Evolutionary conservation across 2,888 invertebrate genomes (phyloP).

Genomic region (Euclidia mi): DNA sequence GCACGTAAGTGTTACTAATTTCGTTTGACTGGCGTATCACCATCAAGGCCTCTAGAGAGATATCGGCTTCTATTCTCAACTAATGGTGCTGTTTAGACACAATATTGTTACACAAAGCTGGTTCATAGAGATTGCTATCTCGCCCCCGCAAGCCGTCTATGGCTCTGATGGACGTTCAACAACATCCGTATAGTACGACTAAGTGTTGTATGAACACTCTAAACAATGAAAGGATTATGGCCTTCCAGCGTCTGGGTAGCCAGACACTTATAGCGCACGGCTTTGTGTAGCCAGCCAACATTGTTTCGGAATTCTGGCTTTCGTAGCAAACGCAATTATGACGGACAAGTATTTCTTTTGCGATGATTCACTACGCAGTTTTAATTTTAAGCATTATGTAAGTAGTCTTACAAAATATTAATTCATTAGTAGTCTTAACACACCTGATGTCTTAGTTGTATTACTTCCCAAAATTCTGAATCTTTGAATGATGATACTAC

Average conservation of each 20-base stretch:
- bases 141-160: not conserved
- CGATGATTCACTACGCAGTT: not conserved
- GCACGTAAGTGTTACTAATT: not conserved
- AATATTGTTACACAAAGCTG: not conserved
- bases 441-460: no score
- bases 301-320: not conserved
- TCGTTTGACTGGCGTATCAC: not conserved
- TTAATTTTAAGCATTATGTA: no score
- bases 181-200: no score
- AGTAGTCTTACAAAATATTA: no score
- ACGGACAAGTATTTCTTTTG: not conserved
- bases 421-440: no score
- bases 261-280: not conserved
- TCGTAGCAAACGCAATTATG: no score
- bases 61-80: slow-evolving; percentile 2
- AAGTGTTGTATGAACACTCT: not conserved
- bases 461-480: no score
- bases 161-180: no score
- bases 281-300: not conserved
- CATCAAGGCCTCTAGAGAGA: not conserved
- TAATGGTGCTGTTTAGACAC: not conserved
- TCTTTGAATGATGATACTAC: no score
- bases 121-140: not conserved
- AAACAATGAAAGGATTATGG: not conserved
- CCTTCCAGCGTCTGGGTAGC: not conserved